Evolutionary conservation across 2,888 invertebrate genomes (phyloP).

Genomic region (Bimastos eiseni): DNA sequence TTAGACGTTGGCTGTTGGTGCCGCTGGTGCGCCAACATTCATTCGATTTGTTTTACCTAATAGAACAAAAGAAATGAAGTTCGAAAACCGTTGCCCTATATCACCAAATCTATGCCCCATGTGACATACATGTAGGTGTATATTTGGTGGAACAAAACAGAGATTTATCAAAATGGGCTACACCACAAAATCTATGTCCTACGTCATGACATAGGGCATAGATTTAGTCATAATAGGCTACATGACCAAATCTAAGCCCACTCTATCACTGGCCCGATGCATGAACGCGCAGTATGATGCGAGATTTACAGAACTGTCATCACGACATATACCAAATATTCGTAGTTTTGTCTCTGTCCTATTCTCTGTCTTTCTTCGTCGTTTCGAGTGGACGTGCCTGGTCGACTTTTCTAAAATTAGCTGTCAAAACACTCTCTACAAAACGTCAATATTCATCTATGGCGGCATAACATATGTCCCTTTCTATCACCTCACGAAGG

Average conservation of each 20-base stretch:
- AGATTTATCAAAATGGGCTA: too few species aligned
- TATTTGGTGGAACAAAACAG: too few species aligned
- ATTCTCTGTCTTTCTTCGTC: background rate
- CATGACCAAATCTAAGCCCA: background rate
- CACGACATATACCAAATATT: background rate
- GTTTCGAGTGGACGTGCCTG: background rate
- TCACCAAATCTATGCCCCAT: too few species aligned
- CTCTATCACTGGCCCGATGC: background rate
- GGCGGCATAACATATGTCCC: background rate
- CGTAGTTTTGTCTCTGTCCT: background rate
- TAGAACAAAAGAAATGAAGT: too few species aligned
- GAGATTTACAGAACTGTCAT: constrained; percentile 13
- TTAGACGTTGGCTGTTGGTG: too few species aligned
- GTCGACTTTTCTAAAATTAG: background rate
- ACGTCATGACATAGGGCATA: too few species aligned
- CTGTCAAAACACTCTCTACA: background rate
- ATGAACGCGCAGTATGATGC: background rate
- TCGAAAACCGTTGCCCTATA: too few species aligned
- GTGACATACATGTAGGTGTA: too few species aligned
- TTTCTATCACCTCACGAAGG: background rate
- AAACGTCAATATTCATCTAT: background rate
- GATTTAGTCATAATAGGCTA: too few species aligned
- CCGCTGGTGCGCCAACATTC: too few species aligned
- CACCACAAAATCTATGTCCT: background rate
- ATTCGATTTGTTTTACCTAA: too few species aligned